Evolutionary conservation across 1,140 invertebrate species (phyloP), one percentile per base, ranked within the genome.

Genomic region (Plectrocnemia conspersa): DNA sequence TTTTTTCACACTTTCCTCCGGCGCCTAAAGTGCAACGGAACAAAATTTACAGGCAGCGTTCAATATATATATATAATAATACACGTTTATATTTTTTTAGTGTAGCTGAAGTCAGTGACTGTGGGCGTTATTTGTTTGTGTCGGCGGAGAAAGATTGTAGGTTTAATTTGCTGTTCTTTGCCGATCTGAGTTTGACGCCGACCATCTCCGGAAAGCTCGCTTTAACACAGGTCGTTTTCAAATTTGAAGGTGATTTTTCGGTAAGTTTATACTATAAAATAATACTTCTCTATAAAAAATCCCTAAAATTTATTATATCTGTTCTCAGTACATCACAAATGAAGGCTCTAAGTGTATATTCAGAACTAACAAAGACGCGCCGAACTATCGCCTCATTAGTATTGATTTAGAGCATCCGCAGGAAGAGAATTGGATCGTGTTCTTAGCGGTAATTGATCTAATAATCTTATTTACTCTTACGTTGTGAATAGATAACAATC

Each of bases 221-320:
- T 22, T 71, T 92, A 11, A 85, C 78, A 16, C 82, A 85, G 68
- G 79, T 97, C 63, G 83, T 98, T 21, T 83, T 88, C 62, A 87
- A 91, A 70, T 89, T 95, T 69, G 91, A 97, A 74, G 89, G 91
- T 15, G 92, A 97, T 75, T 98, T 94, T 76, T 86, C 95, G 71
- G 92, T 93, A 74, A 70, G 69, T 15, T 23, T 45, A 56, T 21
- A n/a, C n/a, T n/a, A n/a, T n/a, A n/a, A n/a, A n/a, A n/a, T n/a
- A n/a, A n/a, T n/a, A n/a, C n/a, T n/a, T n/a, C n/a, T n/a, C n/a
- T n/a, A n/a, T n/a, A n/a, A n/a, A n/a, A n/a, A n/a, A n/a, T n/a
- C n/a, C n/a, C n/a, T n/a, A n/a, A n/a, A n/a, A n/a, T n/a, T n/a
- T n/a, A n/a, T n/a, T n/a, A n/a, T 19, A 47, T 33, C 4, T 52